These are phyloP conservation scores for Scomber scombrus DNA, from an alignment of 2,113 vertebrate genomes.

Conservation along the genomic window DNA sequence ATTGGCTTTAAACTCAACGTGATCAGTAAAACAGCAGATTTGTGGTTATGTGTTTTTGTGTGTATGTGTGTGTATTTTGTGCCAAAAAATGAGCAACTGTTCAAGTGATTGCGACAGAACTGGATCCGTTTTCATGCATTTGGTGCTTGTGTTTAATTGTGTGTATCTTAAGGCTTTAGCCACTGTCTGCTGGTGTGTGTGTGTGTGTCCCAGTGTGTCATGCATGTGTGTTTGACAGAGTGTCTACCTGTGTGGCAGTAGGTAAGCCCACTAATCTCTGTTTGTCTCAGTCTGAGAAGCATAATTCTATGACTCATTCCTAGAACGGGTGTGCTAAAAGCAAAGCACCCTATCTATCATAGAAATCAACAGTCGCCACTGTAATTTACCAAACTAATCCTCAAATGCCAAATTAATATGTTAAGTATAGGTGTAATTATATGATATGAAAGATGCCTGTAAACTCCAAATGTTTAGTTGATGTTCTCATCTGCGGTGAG, in stretches of 20 bases:
- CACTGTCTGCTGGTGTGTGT: slow-evolving; percentile 49
- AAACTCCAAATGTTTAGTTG: slow-evolving; percentile 43
- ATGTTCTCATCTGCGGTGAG: slow-evolving; percentile 53
- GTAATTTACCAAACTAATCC: slow-evolving; percentile 70
- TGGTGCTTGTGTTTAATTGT: slow-evolving; percentile 48
- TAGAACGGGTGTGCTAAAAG: slow-evolving; percentile 64
- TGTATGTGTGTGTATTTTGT: neutral
- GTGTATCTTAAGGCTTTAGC: slow-evolving; percentile 58
- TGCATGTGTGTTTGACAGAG: slow-evolving; percentile 64
- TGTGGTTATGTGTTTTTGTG: neutral
- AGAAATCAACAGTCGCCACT: slow-evolving; percentile 66
- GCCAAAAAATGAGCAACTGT: slow-evolving; percentile 10
- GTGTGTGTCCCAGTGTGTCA: slow-evolving; percentile 28
- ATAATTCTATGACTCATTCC: slow-evolving; percentile 78
- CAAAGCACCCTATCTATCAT: slow-evolving; percentile 68
- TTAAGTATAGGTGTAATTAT: slow-evolving; percentile 74
- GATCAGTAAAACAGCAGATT: neutral
- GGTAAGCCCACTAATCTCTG: slow-evolving; percentile 78
- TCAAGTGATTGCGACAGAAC: slow-evolving; percentile 46
- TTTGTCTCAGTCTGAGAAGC: slow-evolving; percentile 79
- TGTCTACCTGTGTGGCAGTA: slow-evolving; percentile 81
- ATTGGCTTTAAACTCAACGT: neutral
- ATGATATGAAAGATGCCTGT: slow-evolving; percentile 59
- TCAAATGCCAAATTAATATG: slow-evolving; percentile 78
- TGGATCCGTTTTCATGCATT: slow-evolving; percentile 35